Evolutionary conservation across 2,797 vertebrate species (phyloP).

Genomic region (Chiloscyllium punctatum): DNA sequence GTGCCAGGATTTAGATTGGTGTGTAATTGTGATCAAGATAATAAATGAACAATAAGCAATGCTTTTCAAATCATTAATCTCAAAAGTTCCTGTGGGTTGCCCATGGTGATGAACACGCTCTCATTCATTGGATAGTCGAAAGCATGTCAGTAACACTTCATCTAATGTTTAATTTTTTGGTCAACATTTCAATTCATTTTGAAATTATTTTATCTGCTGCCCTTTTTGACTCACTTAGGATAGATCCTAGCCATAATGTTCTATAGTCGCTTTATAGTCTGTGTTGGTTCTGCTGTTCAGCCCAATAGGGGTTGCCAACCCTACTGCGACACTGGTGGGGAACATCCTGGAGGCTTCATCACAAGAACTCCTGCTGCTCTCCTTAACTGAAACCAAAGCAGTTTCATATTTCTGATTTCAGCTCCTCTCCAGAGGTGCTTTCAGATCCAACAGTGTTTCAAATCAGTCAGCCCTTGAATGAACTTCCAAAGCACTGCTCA

Average conservation of each 20-base stretch:
- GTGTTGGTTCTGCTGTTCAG: not conserved
- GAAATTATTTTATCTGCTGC: not conserved
- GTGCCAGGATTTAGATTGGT: not conserved
- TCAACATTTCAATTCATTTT: not conserved
- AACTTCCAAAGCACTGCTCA: not conserved
- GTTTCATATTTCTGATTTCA: not conserved
- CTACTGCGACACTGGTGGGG: not conserved
- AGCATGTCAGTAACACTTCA: not conserved
- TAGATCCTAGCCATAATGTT: not conserved
- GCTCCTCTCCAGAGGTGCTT: not conserved
- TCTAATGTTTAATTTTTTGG: not conserved
- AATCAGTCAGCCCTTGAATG: not conserved
- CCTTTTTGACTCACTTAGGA: not conserved
- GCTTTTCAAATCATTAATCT: conserved; percentile 23
- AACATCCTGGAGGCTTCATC: not conserved
- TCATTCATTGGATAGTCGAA: not conserved
- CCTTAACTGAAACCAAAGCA: not conserved
- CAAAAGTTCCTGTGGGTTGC: not conserved
- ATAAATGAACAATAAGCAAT: conserved; percentile 18
- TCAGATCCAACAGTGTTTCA: not conserved
- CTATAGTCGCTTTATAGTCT: not conserved
- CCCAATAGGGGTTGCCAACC: not conserved
- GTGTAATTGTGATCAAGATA: conserved; percentile 23
- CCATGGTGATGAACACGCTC: not conserved
- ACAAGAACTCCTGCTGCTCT: not conserved